Conservation (phyloP, 2,113 vertebrate species). For the Eurystomus gularis region DNA sequence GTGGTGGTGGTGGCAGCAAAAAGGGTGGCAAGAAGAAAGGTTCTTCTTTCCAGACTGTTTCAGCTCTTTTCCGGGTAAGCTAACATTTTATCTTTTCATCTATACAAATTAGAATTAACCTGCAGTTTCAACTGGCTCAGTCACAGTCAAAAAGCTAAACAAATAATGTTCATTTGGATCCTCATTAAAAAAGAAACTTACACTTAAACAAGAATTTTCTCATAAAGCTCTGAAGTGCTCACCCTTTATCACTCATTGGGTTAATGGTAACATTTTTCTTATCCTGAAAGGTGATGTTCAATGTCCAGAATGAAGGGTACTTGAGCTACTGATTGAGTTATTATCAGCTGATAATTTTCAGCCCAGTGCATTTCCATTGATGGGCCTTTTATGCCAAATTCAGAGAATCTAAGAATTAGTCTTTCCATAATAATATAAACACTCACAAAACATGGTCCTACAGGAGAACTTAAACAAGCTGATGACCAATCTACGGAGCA, state of each 20-base stretch:
- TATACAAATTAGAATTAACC: not conserved
- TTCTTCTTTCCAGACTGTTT: constrained; percentile 95
- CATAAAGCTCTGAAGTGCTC: not conserved
- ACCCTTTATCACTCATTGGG: not conserved
- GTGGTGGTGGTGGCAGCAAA: constrained; percentile 66
- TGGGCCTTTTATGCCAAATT: not conserved
- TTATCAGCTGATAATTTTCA: not conserved
- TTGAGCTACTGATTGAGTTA: not conserved
- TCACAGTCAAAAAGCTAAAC: not conserved
- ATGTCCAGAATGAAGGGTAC: not conserved
- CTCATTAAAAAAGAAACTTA: not conserved
- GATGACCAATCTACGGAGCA: not conserved
- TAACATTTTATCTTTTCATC: not conserved
- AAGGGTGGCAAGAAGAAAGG: constrained; percentile 93
- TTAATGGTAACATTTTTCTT: not conserved
- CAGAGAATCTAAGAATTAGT: not conserved
- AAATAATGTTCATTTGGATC: not conserved
- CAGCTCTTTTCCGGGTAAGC: constrained; percentile 87
- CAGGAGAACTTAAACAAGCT: constrained; percentile 30
- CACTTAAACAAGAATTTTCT: not conserved
- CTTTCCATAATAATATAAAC: not conserved
- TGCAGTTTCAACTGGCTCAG: not conserved
- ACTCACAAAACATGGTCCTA: not conserved
- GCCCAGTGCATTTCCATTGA: not conserved
- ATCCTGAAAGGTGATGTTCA: not conserved